Base-by-base conservation (phyloP, 2,113 vertebrate species). In the Cynocephalus volans region DNA sequence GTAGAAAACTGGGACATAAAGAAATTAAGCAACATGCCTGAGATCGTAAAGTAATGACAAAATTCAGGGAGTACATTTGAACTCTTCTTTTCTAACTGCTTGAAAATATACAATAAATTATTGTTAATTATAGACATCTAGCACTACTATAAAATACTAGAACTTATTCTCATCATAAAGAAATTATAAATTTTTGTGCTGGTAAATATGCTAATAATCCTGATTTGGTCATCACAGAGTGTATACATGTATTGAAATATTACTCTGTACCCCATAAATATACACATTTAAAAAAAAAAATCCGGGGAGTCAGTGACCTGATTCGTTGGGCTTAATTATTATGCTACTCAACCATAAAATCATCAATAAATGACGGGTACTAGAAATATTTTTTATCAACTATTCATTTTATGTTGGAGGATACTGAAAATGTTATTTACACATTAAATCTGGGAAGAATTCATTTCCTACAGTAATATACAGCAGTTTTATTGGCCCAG, bases 391-490 rank as follows among this genome's bases (percentile, higher is more conserved):
- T 14, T 76, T 88, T 70, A 83, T 5, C 56, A 76, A 84, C 54
- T 85, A 50, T 23, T n/a, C 2, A 23, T 96, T 67, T 88, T 90
- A n/a, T 9, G 26, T 90, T 89, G 3, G 2, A 82, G 5, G 0
- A 65, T 75, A 90, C 3, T 80, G 13, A 92, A 93, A 98, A 15
- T 7, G 1, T 26, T 85, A 56, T 45, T 95, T 94, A 83, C 1
- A 45, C 11, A 17, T 64, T 79, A 77, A 85, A 95, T 96, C 45
- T 41, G 17, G 8, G 69, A 93, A 77, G 26, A 76, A 54, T 41
- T 90, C 12, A 76, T 69, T 96, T 86, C 54, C 50, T 85, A 52
- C 85, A 94, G 76, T 96, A 60, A 89, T 48, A n/a, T 2, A 48
- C 28, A 48, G 12, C 5, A 85, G 0, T 79, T 81, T 91, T 88